A percentile compares a stretch with the other conserved stretches of the same genome.
Evolutionary conservation across 2,888 invertebrate species (phyloP).

Genomic region (Oligia strigilis): DNA sequence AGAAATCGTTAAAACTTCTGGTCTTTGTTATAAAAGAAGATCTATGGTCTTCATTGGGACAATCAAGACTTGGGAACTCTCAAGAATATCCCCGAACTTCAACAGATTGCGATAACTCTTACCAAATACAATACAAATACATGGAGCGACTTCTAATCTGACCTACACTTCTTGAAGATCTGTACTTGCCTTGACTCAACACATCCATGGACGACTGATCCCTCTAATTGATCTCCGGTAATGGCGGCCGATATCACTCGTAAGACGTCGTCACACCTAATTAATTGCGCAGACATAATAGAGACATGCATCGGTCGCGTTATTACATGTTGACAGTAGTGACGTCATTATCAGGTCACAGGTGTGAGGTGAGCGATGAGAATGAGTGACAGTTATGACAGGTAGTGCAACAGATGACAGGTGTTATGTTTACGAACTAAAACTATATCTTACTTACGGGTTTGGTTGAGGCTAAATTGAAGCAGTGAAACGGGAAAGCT

Average conservation of each 20-base stretch:
- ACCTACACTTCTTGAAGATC: background rate
- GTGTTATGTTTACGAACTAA: background rate
- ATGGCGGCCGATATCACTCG: constrained; percentile 27
- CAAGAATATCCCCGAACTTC: background rate
- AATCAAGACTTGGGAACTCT: background rate
- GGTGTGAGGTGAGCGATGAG: constrained; percentile 11
- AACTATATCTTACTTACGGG: background rate
- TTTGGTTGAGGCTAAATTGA: background rate
- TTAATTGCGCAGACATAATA: constrained; percentile 43
- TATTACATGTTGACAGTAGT: constrained; percentile 50
- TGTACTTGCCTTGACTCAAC: background rate
- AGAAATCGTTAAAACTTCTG: background rate
- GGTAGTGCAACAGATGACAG: constrained; percentile 12
- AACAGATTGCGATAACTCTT: background rate
- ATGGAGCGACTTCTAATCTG: background rate
- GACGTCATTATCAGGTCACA: constrained; percentile 48
- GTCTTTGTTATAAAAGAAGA: background rate
- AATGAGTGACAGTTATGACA: constrained; percentile 6
- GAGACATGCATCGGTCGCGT: constrained; percentile 33
- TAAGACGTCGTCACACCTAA: constrained; percentile 30
- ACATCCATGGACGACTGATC: constrained; percentile 11
- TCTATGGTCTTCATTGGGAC: background rate
- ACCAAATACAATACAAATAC: background rate
- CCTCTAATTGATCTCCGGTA: constrained; percentile 38
- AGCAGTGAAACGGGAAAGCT: background rate